Evolutionary conservation across 2,888 invertebrate genomes (phyloP).

Genomic region (Nemapogon koenigi): DNA sequence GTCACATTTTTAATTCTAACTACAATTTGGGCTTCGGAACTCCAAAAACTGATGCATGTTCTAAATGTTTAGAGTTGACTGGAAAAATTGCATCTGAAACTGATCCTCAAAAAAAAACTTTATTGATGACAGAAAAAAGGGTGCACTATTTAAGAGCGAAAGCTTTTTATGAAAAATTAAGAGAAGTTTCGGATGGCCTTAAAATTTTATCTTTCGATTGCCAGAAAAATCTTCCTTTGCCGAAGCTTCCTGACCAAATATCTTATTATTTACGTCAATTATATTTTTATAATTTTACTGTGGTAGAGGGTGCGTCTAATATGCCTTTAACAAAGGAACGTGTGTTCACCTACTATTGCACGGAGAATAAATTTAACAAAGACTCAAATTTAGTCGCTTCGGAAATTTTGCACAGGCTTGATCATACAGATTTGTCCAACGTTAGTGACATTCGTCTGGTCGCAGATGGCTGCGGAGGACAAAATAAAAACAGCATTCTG

Average conservation of each 20-base stretch:
- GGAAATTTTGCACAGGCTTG: neutral
- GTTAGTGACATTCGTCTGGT: neutral
- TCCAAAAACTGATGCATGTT: constrained; percentile 18
- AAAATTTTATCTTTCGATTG: constrained; percentile 11
- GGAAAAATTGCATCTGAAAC: constrained; percentile 17
- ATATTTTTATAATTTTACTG: constrained; percentile 8
- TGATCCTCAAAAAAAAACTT: constrained; percentile 13
- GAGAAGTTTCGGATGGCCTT: constrained; percentile 5
- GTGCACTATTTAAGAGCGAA: constrained; percentile 12
- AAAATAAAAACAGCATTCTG: neutral
- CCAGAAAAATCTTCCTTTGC: constrained; percentile 11
- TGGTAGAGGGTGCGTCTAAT: constrained; percentile 4
- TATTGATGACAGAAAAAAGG: constrained; percentile 14
- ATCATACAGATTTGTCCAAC: neutral
- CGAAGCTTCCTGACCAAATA: constrained; percentile 11
- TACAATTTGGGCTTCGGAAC: constrained; percentile 19
- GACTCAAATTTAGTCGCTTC: constrained; percentile 1
- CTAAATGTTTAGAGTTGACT: constrained; percentile 15
- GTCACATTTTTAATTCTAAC: constrained; percentile 15
- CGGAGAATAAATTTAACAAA: constrained; percentile 1
- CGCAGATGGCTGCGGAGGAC: neutral
- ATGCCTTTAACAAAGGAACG: neutral
- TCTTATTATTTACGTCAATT: constrained; percentile 10
- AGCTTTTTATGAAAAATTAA: constrained; percentile 2
- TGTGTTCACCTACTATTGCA: constrained; percentile 1